Base-by-base conservation (phyloP, 1,140 invertebrate species). In the Coptotermes formosanus region DNA sequence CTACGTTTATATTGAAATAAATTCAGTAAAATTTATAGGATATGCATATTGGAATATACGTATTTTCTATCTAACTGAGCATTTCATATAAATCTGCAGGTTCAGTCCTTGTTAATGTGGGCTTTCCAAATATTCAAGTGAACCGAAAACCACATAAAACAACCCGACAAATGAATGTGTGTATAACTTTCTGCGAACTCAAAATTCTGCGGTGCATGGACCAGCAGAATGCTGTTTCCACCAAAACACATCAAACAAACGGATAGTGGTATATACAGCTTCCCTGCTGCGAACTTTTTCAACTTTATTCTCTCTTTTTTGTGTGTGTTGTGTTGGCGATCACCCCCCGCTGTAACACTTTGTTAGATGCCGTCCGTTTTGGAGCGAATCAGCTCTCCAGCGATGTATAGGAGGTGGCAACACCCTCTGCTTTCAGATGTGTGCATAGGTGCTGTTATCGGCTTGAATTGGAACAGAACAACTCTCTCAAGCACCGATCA, bases 61-160 rank as follows among this genome's bases (percentile, higher is more conserved):
- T 75, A 75, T 75, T 75, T 75, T 75, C 64, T 75, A 30, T 75
- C n/a, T 75, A 25, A 30, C 64, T 75, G 64, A n/a, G 6, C 64
- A 30, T 75, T 75, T 75, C 64, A 75, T 30, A 75, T 64, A 64
- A 64, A 64, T 75, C 64, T 75, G 64, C 25, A 75, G 64, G 64
- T 75, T 75, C 64, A 25, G 14, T 30, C 64, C 64, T n/a, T 30
- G 64, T 75, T 75, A 75, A 75, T 75, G n/a, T 75, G 7, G 64
- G 64, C 25, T 75, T 75, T 75, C 64, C n/a, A 75, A 30, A 75
- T 75, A 75, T 75, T 30, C 64, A 75, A 75, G 64, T 75, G 64
- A 75, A 75, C 64, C 64, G 64, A 75, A 75, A 75, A 75, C 64
- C 64, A 75, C 64, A 75, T 75, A 75, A 75, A 75, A 75, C 64